These are phyloP conservation scores for Formica selysi DNA, from an alignment of 1,140 invertebrate species.

Conservation along the genomic window DNA sequence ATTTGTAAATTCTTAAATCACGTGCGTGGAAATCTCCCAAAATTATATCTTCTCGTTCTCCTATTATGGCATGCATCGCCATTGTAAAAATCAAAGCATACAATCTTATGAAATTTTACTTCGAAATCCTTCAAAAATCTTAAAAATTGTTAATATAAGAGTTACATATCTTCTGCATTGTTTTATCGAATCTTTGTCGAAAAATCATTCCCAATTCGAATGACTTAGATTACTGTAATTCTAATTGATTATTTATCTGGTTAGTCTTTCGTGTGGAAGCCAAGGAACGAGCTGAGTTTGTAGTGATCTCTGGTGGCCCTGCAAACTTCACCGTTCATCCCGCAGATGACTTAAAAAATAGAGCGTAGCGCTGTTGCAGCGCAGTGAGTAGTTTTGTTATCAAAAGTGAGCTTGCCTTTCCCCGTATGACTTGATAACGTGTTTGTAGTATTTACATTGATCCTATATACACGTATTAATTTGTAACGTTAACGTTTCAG, in stretches of 20 bases:
- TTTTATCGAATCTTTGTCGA: background rate
- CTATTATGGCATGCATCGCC: background rate
- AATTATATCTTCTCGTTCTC: background rate
- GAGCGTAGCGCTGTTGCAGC: conserved; percentile 80
- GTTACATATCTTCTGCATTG: background rate
- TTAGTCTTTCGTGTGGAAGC: conserved; percentile 84
- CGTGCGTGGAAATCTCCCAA: conserved; percentile 3
- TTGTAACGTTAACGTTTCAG: conserved; percentile 8
- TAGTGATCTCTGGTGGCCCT: conserved; percentile 82
- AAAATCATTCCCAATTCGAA: conserved; percentile 9
- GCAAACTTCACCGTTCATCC: conserved; percentile 81
- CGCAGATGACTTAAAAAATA: conserved; percentile 80
- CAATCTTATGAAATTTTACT: conserved; percentile 31
- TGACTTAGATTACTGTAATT: conserved; percentile 32
- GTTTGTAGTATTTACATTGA: background rate
- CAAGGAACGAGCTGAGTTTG: conserved; percentile 81
- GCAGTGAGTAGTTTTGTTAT: conserved; percentile 83
- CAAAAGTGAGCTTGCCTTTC: conserved; percentile 7
- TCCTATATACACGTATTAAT: background rate
- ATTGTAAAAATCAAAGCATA: conserved; percentile 38
- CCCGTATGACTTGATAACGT: conserved; percentile 16
- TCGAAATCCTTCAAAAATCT: background rate
- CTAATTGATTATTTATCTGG: conserved; percentile 80
- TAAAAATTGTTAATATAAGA: background rate
- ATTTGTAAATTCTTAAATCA: conserved; percentile 24